Evolutionary conservation across 2,797 vertebrate species (phyloP).

Genomic region (Hafferia zeledoni): DNA sequence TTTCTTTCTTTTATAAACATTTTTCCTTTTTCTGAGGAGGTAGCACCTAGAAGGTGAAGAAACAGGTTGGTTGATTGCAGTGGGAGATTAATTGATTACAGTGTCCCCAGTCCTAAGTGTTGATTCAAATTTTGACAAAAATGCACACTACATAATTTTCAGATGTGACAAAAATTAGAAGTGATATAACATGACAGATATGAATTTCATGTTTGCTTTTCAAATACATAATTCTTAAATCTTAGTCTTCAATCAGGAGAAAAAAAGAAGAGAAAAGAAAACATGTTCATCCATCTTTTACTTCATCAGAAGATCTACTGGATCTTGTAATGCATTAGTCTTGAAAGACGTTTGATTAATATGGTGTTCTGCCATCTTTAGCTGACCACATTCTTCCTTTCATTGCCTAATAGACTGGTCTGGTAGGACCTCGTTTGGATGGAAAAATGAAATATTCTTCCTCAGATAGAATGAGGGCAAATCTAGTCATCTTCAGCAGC

Average conservation of each 20-base stretch:
- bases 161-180: neutral
- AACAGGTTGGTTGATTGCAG: neutral
- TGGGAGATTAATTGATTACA: neutral
- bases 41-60: neutral
- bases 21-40: neutral
- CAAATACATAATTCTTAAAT: neutral
- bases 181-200: neutral
- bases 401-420: neutral
- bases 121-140: neutral
- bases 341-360: neutral
- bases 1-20: neutral
- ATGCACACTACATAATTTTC: neutral
- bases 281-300: neutral
- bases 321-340: neutral
- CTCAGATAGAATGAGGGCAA: conserved; percentile 10
- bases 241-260: neutral
- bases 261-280: neutral
- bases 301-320: neutral
- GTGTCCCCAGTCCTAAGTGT: rapidly evolving
- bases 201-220: neutral
- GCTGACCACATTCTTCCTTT: neutral
- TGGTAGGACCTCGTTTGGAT: neutral
- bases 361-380: neutral
- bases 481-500: neutral
- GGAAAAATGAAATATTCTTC: neutral